A percentile compares a stretch with the other conserved stretches of the same genome.
These are phyloP conservation scores for Aromia moschata DNA, from an alignment of 2,888 invertebrate species.

Conservation along the genomic window DNA sequence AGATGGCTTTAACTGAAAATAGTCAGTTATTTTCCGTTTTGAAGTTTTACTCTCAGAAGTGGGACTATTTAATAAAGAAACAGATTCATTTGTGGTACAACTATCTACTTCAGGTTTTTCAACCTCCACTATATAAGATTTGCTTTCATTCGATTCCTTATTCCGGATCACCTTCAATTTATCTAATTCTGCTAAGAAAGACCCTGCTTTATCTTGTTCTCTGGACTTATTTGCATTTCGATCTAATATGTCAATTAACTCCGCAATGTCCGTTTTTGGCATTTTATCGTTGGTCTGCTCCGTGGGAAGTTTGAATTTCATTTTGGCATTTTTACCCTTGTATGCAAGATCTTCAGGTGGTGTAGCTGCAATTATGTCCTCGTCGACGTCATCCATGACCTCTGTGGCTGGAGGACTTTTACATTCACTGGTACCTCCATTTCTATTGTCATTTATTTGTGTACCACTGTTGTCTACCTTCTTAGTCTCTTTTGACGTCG, in stretches of 20 bases:
- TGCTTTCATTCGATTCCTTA: conserved; percentile 20
- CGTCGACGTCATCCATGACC: conserved; percentile 27
- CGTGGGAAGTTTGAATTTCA: conserved; percentile 26
- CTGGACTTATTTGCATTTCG: conserved; percentile 38
- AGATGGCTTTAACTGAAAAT: conserved; percentile 39
- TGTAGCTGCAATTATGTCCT: conserved; percentile 43
- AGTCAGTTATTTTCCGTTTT: conserved; percentile 49
- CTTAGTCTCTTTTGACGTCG: conserved; percentile 29
- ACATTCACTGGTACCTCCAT: no score
- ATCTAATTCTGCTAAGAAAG: conserved; percentile 44
- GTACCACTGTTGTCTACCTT: neutral
- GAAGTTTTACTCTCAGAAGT: conserved; percentile 23
- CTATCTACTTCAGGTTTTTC: no score
- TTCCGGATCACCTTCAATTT: no score
- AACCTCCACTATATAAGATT: conserved; percentile 29
- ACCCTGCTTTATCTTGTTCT: conserved; percentile 28
- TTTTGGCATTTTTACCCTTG: conserved; percentile 30
- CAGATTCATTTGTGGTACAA: neutral
- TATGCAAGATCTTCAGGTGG: conserved; percentile 30
- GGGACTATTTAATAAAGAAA: conserved; percentile 1
- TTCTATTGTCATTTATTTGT: conserved; percentile 1
- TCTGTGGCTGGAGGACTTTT: conserved; percentile 5
- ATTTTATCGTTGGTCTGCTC: conserved; percentile 38
- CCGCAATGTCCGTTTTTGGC: conserved; percentile 44
- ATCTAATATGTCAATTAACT: conserved; percentile 51